Evolutionary conservation across 2,888 invertebrate species (phyloP).

Genomic region (Lampropteryx suffumata): DNA sequence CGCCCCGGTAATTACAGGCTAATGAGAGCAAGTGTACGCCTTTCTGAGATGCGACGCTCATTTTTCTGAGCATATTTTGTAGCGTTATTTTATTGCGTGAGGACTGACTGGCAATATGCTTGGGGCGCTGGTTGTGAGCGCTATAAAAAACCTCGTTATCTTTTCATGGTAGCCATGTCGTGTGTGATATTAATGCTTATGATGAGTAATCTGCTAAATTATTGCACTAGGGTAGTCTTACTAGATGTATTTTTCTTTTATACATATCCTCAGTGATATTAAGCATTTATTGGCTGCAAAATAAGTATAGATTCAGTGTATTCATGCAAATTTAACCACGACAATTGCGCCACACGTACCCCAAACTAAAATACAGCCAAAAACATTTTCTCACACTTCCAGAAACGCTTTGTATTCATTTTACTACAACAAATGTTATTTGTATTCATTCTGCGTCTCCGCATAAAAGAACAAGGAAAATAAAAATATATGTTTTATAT

Average conservation of each 20-base stretch:
- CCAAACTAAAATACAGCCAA: slow-evolving; percentile 18
- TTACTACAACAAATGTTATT: slow-evolving; percentile 35
- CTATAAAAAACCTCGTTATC: slow-evolving; percentile 55
- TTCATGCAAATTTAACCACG: slow-evolving; percentile 4
- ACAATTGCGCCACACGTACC: slow-evolving; percentile 11
- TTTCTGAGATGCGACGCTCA: slow-evolving; percentile 47
- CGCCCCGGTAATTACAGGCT: slow-evolving; percentile 72
- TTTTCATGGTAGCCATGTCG: slow-evolving; percentile 47
- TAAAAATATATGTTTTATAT: slow-evolving; percentile 44
- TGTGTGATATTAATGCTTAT: slow-evolving; percentile 43
- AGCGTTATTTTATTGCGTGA: slow-evolving; percentile 62
- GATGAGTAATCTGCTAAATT: slow-evolving; percentile 34
- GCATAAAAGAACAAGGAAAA: slow-evolving; percentile 38
- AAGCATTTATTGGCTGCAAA: background rate
- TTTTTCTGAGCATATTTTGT: slow-evolving; percentile 57
- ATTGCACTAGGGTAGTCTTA: slow-evolving; percentile 15
- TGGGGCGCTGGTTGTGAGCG: slow-evolving; percentile 45
- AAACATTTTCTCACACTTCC: slow-evolving; percentile 24
- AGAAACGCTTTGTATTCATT: slow-evolving; percentile 28
- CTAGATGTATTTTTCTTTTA: background rate
- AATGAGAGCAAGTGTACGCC: slow-evolving; percentile 70
- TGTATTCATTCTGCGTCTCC: slow-evolving; percentile 35
- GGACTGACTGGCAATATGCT: slow-evolving; percentile 53
- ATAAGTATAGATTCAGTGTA: slow-evolving; percentile 1
- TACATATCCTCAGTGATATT: too few relatives aligned